phyloP scores from a whole-genome alignment of 2,888 invertebrate genomes.

The Tupiocoris notatus region DNA sequence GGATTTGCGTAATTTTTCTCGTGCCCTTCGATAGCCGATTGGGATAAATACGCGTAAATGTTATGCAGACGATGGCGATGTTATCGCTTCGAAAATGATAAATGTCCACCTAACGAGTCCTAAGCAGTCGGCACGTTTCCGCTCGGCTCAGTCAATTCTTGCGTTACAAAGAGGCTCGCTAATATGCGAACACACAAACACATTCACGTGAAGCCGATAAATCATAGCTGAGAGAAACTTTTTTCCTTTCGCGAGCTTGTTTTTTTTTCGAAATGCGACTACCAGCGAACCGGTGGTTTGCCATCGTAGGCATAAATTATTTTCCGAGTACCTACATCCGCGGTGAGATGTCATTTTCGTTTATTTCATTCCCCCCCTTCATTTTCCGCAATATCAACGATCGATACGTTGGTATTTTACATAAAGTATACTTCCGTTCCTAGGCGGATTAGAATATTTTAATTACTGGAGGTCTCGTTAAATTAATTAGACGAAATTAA shows the following conservation, averaged over 20 bases:
- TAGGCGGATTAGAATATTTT: no score
- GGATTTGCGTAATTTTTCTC: background rate
- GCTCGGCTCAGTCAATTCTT: background rate
- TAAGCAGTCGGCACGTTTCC: constrained; percentile 27
- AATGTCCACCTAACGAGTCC: constrained; percentile 12
- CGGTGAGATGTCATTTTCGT: background rate
- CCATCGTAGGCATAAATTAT: constrained; percentile 21
- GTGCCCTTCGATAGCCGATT: background rate
- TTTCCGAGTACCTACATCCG: background rate
- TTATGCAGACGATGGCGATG: constrained; percentile 1
- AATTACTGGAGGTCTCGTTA: no score
- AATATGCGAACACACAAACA: constrained; percentile 6
- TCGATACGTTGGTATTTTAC: no score
- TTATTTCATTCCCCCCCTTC: background rate
- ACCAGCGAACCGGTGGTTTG: constrained; percentile 14
- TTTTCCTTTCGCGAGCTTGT: background rate
- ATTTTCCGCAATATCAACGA: no score
- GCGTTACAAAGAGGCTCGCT: background rate
- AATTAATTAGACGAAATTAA: no score
- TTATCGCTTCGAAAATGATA: constrained; percentile 11
- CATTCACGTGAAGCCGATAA: constrained; percentile 26
- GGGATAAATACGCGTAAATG: background rate
- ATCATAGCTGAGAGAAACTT: constrained; percentile 13
- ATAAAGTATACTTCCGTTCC: no score
- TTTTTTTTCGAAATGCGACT: constrained; percentile 5